Evolutionary conservation across 2,797 vertebrate species (phyloP), one percentile per base, ranked within the genome.

Genomic region (Melanotaenia nigrans): DNA sequence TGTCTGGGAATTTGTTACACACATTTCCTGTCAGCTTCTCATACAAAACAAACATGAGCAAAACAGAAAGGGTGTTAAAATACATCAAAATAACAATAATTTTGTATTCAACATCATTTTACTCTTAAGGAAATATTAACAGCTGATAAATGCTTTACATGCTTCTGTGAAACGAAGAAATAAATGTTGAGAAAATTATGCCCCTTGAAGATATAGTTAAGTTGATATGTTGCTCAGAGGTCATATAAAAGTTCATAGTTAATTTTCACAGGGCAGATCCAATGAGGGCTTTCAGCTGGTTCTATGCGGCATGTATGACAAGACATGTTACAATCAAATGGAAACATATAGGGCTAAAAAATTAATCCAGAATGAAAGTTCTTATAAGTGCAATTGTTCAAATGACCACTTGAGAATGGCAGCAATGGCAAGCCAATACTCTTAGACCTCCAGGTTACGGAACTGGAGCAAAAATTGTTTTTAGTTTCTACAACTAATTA

Each of bases 1-100:
- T 51, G 30, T 36, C 32, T 74, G 24, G 36, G 58, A 49, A 24
- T 71, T 22, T 64, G 33, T 35, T n/a, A 35, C 16, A 45, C 53
- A 69, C n/a, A 14, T 6, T 53, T 25, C 3, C 22, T 24, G 49
- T 53, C 49, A 11, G 22, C 49, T 24, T 10, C 49, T 53, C 22
- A 22, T 0, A 53, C 22, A 55, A 56, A 74, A 56, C 28, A 77
- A 32, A 16, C 36, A n/a, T 58, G 61, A 62, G 30, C 49, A 60
- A 13, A 51, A 60, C 33, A 67, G 58, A 7, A 16, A 49, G 2
- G 20, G 11, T 20, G n/a, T 70, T 61, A 54, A 35, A 64, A 62
- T 30, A 4, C 33, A 55, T 25, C 28, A 30, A 30, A 30, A 30
- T 30, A 30, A 30, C 28, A 13, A 40, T 16, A 5, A 40, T 57